Base-by-base conservation (phyloP, 2,113 vertebrate species). In the Sylvilagus bachmani region DNA sequence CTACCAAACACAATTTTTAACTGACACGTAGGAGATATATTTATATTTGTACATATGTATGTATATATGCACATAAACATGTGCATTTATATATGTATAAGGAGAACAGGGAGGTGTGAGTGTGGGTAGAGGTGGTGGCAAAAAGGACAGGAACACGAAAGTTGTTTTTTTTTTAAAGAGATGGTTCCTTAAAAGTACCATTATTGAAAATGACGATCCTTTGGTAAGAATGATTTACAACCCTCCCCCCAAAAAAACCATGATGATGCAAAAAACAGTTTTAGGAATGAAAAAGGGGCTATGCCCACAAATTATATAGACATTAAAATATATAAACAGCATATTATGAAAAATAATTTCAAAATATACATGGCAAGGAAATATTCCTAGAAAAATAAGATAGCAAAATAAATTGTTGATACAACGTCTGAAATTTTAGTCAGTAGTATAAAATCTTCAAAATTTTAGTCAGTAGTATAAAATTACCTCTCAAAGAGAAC, bases 401-500 rank as follows among this genome's bases (percentile, higher is more conserved):
- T 19, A 55, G 11, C 9, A 75, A 92, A 61, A 82, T 22, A 29
- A 78, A 36, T 19, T 53, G 25, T 55, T 53, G 81, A 58, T 2
- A 89, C 64, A 81, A 91, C 85, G 91, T 55, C 11, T 58, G n/a
- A 89, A 66, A 29, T 75, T 67, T 86, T 77, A 89, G 75, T 25
- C 27, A 89, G 22, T 75, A 93, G 61, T 80, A 91, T 31, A 6
- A 73, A 93, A 89, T 78, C 11, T 44, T 44, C 44, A 44, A 44
- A 44, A 44, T 44, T 44, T 44, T 44, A 44, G 44, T 44, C 7
- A 44, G 44, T 44, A 44, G 62, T 77, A 91, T n/a, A 7, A 73
- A 93, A 89, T 79, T 12, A 92, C 27, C 24, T 14, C 38, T 89
- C 55, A 69, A 86, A 95, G 31, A 91, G 38, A 86, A 91, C 71